phyloP scores from a whole-genome alignment of 2,113 vertebrate genomes.

The Alaudala cheleensis region DNA sequence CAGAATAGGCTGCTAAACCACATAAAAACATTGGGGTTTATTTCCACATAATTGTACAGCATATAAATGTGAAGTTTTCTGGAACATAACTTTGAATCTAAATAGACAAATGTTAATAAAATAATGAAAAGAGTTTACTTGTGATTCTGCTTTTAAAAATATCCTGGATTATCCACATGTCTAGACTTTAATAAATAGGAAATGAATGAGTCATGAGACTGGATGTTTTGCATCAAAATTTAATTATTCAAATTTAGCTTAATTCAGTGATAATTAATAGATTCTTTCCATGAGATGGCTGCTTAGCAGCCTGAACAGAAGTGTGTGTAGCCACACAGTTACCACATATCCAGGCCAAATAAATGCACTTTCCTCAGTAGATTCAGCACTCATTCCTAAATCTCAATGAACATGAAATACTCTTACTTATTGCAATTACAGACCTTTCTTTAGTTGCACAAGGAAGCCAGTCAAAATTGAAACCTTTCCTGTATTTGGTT shows the following conservation, averaged over 20 bases:
- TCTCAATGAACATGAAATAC: not conserved
- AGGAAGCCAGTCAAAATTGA: not conserved
- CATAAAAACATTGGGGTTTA: fast-evolving
- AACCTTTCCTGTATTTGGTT: not conserved
- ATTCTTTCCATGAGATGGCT: not conserved
- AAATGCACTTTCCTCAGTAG: not conserved
- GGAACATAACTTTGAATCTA: not conserved
- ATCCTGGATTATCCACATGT: not conserved
- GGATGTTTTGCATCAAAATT: not conserved
- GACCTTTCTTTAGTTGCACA: not conserved
- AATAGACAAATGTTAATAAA: not conserved
- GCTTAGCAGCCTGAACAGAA: not conserved
- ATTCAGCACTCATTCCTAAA: not conserved
- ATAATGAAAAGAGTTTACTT: not conserved
- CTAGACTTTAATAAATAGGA: not conserved
- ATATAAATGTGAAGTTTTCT: not conserved
- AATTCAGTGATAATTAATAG: not conserved
- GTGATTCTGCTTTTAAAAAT: not conserved
- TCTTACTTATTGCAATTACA: not conserved
- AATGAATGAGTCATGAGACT: not conserved
- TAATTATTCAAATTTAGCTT: constrained; percentile 10
- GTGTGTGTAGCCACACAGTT: fast-evolving
- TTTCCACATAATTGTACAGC: not conserved
- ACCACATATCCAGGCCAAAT: not conserved
- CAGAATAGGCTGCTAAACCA: not conserved